phyloP scores from a whole-genome alignment of 2,888 invertebrate genomes.

The Rhingia campestris region DNA sequence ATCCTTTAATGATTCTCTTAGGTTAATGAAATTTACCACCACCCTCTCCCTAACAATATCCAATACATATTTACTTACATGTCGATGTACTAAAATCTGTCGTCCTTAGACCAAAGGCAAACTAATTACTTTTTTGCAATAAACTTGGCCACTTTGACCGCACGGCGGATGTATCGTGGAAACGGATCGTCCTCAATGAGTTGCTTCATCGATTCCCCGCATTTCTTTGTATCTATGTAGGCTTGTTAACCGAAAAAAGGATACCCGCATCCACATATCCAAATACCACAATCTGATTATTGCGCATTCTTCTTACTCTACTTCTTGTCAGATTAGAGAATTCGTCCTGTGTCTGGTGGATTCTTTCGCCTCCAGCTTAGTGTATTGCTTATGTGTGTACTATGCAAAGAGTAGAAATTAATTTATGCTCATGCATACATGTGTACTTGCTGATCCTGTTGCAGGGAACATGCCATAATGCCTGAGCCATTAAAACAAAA shows the following conservation, averaged over 20 bases:
- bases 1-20: conserved; percentile 58
- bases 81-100: conserved; percentile 1
- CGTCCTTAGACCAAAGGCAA: conserved; percentile 53
- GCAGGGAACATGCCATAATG: conserved; percentile 52
- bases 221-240: conserved; percentile 28
- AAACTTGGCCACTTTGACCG: conserved; percentile 56
- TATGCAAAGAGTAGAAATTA: conserved; percentile 64
- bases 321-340: conserved; percentile 69
- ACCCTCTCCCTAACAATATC: not conserved
- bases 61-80: conserved; percentile 28
- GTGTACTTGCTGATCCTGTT: conserved; percentile 31
- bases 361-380: conserved; percentile 6
- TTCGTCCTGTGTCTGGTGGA: conserved; percentile 35
- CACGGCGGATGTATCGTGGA: conserved; percentile 25
- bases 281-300: conserved; percentile 71
- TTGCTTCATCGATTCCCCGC: conserved; percentile 38
- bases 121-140: conserved; percentile 71
- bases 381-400: conserved; percentile 48
- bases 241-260: conserved; percentile 25
- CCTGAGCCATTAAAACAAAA: conserved; percentile 60
- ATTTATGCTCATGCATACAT: conserved; percentile 57
- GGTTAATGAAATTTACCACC: conserved; percentile 65
- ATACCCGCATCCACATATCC: conserved; percentile 11
- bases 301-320: conserved; percentile 59
- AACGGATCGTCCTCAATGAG: conserved; percentile 34